These are phyloP conservation scores for Drosophila sproati DNA, from an alignment of 1,140 invertebrate species.

Conservation along the genomic window DNA sequence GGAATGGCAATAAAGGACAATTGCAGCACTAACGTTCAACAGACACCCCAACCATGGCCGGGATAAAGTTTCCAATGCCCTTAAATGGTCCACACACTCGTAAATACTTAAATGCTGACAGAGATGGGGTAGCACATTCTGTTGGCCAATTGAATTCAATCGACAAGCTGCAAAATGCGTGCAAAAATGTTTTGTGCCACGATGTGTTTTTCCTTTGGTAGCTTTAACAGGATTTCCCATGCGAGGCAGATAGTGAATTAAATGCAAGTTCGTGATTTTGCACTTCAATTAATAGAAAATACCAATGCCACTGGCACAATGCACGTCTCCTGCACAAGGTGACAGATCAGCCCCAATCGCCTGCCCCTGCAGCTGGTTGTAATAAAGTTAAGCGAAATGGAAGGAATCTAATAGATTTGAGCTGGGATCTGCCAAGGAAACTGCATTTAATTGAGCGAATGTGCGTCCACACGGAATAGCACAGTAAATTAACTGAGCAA, in stretches of 20 bases:
- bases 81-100: conserved; percentile 44
- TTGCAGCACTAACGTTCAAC: conserved; percentile 29
- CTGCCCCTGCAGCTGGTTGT: neutral
- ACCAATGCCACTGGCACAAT: neutral
- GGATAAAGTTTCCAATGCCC: conserved; percentile 57
- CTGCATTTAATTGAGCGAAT: conserved; percentile 42
- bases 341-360: conserved; percentile 19
- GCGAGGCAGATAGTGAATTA: conserved; percentile 59
- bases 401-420: conserved; percentile 29
- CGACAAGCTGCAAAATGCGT: conserved; percentile 55
- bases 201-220: conserved; percentile 5
- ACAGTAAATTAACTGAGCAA: conserved; percentile 25
- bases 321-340: conserved; percentile 3
- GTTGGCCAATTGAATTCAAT: conserved; percentile 34
- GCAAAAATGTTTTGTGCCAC: conserved; percentile 49
- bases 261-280: conserved; percentile 71
- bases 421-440: conserved; percentile 3
- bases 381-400: conserved; percentile 23
- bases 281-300: conserved; percentile 46
- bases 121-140: conserved; percentile 31
- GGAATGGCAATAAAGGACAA: conserved; percentile 75
- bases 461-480: conserved; percentile 19
- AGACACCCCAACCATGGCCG: conserved; percentile 20
- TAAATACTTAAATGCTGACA: conserved; percentile 24
- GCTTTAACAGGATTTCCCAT: conserved; percentile 56